Evolutionary conservation across 1,140 invertebrate genomes (phyloP).

Genomic region (Mylabris phalerata): DNA sequence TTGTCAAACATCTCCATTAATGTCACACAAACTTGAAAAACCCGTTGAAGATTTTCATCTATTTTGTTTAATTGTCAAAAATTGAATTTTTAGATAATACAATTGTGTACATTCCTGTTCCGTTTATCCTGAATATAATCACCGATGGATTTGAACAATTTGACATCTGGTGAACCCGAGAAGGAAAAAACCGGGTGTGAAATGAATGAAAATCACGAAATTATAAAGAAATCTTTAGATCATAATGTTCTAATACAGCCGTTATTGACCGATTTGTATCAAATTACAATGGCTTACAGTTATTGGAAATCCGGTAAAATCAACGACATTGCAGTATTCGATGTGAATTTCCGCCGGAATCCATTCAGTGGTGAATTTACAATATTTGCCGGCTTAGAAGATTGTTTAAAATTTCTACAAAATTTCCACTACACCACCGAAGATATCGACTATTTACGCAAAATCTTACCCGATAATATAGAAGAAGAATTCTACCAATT

Average conservation of each 20-base stretch:
- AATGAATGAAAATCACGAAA: too few species aligned
- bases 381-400: conserved; percentile 95
- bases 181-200: too few species aligned
- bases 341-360: conserved; percentile 96
- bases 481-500: conserved; percentile 91
- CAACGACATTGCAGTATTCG: conserved; percentile 87
- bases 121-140: too few species aligned
- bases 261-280: conserved; percentile 83
- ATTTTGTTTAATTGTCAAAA: too few species aligned
- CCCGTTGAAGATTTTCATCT: too few species aligned
- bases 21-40: too few species aligned
- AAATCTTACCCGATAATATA: conserved; percentile 71
- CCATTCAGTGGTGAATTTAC: conserved; percentile 98
- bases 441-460: conserved; percentile 90
- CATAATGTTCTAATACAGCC: conserved; percentile 79
- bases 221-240: conserved; percentile 28
- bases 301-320: conserved; percentile 97
- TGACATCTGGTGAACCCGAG: too few species aligned
- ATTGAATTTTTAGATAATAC: too few species aligned
- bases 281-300: conserved; percentile 99
- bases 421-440: conserved; percentile 91
- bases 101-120: too few species aligned
- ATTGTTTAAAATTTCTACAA: conserved; percentile 91
- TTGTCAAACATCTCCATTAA: too few species aligned
- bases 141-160: too few species aligned